A percentile compares a stretch with the other conserved stretches of the same genome.
These are phyloP conservation scores for Solenopsis invicta DNA, from an alignment of 1,140 invertebrate species.

Conservation along the genomic window DNA sequence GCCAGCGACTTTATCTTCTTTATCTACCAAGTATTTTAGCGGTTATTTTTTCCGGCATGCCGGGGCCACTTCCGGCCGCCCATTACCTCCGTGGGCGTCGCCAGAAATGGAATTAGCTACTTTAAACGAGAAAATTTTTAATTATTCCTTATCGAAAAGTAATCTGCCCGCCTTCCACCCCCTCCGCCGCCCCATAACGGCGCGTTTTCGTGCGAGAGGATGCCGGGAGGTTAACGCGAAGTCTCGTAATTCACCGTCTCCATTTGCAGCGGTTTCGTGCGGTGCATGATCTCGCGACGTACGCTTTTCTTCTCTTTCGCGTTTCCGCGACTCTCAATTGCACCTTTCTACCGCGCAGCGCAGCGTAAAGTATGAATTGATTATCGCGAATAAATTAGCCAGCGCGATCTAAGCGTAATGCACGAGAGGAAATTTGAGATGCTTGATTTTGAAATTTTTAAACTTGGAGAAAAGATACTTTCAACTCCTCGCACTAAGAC, in stretches of 20 bases:
- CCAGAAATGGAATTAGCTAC: conserved; percentile 85
- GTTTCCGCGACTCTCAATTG: not conserved
- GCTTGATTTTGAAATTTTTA: not conserved
- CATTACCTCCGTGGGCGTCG: conserved; percentile 70
- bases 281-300: conserved; percentile 70
- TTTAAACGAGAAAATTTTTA: conserved; percentile 88
- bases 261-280: conserved; percentile 74
- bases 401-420: too few species aligned
- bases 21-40: conserved; percentile 86
- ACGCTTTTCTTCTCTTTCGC: conserved; percentile 12
- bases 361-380: not conserved
- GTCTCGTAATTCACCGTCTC: conserved; percentile 79
- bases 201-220: conserved; percentile 71
- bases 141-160: conserved; percentile 88
- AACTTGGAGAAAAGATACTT: not conserved
- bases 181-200: conserved; percentile 60
- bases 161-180: conserved; percentile 80
- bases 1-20: conserved; percentile 85
- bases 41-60: conserved; percentile 85
- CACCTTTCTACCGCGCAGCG: not conserved
- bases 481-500: not conserved
- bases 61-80: conserved; percentile 65
- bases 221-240: conserved; percentile 77
- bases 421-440: not conserved
- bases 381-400: conserved; percentile 5